Evolutionary conservation across 1,140 invertebrate species (phyloP), one percentile per base, ranked within the genome.

Genomic region (Pseudomyrmex cubaensis): DNA sequence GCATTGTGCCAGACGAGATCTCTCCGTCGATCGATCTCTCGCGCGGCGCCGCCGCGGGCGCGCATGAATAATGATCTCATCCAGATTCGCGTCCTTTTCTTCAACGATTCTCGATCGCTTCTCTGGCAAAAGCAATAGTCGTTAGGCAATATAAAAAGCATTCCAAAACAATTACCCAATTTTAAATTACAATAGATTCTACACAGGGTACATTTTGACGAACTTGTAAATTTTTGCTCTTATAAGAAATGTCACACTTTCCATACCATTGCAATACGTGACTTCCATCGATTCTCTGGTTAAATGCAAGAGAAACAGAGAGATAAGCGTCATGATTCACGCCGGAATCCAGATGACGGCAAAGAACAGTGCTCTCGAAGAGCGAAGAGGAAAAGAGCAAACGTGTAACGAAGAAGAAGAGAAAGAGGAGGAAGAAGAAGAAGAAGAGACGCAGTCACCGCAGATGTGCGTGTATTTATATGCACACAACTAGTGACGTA

Each of bases 401-500:
- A 13, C 48, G 50, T 25, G 25, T 57, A 48, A 83, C 48, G 73
- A 50, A 83, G 56, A 75, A 12, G 50, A 25, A 20, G 46, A 22
- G 12, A 46, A 62, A 35, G 61, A 15, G 25, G 73, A 50, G 15
- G 61, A 25, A 44, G 54, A 22, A 54, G 62, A 15, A 48, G 57
- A 48, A 54, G 17, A 50, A 15, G 57, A 83, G 61, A 56, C 10
- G 44, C 44, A 82, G 72, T 52, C 20, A 56, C 8, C 46, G 22
- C 62, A 62, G 59, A 66, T 72, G 67, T 44, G 57, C 44, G 83
- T 25, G 83, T 82, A 87, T 82, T 87, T 76, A 77, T 87, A 85
- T 74, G 85, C 85, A 80, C 83, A 84, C 87, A 85, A 83, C 85
- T 84, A 61, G 86, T 87, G 84, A 85, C 84, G 64, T 62, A 76